Evolutionary conservation across 2,888 invertebrate genomes (phyloP), one percentile per base, ranked within the genome.

Genomic region (Tryphoninae sp.): DNA sequence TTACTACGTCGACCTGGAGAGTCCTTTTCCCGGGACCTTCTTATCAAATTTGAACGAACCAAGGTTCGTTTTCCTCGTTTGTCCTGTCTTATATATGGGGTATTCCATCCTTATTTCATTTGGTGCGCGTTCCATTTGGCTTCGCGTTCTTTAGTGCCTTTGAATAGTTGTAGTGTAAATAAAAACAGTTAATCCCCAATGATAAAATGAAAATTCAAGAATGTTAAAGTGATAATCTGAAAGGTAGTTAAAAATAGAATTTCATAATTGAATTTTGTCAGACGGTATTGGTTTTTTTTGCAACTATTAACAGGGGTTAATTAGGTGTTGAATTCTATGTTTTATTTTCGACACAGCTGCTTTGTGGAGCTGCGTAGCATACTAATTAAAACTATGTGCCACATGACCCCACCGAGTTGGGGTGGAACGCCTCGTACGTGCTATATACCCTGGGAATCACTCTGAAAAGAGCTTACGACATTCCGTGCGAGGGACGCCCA

Each of bases 1-100:
- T 82, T 79, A 79, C 79, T 76, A 72, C 55, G 67, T 55, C 61
- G 74, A 62, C 71, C 67, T 45, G 53, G 62, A 61, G 49, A 75
- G 74, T 75, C 64, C 69, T 80, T 68, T 75, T 80, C 80, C 62
- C 58, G 53, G 61, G 75, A 75, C 69, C 80, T 80, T 40, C 71
- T 75, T 72, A 82, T 79, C 76, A 76, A 79, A 79, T 82, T 82
- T 79, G 55, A 68, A 49, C 75, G 65, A 49, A 73, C 55, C 58
- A 1, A 62, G 51, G 51, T 55, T 65, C 67, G 42, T 62, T 49
- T 51, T 42, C 72, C 72, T 75, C 72, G 55, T 65, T n/a, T 58
- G 58, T 79, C 55, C 23, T 19, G 13, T 40, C 23, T 22, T 22
- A 26, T 61, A 6, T 26, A 77, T 19, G 42, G 53, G 69, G 8